These are phyloP conservation scores for Acleris literana DNA, from an alignment of 2,888 invertebrate genomes.

Conservation along the genomic window DNA sequence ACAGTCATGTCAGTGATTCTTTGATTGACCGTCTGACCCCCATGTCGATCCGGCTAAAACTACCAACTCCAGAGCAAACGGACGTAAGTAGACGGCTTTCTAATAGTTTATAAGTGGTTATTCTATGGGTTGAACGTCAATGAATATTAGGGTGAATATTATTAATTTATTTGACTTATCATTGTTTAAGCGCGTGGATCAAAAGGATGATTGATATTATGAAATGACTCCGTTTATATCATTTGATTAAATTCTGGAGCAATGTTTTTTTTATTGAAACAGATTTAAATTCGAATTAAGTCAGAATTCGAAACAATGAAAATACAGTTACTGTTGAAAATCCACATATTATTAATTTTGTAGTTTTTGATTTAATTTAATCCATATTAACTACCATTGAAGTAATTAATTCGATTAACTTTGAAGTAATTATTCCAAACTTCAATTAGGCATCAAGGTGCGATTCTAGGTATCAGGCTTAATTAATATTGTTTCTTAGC, in stretches of 20 bases:
- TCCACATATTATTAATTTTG: too few species aligned
- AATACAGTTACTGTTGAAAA: too few species aligned
- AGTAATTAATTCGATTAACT: constrained; percentile 23
- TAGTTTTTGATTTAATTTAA: neutral
- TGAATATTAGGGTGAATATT: constrained; percentile 41
- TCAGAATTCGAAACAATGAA: too few species aligned
- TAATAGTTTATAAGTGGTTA: neutral
- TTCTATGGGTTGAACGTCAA: neutral
- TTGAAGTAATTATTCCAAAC: constrained; percentile 16
- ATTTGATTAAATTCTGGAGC: too few species aligned
- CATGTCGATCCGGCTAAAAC: neutral
- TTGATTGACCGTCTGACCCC: constrained; percentile 14
- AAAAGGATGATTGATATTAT: constrained; percentile 42
- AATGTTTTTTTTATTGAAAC: too few species aligned
- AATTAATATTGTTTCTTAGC: constrained; percentile 10
- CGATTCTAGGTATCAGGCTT: constrained; percentile 9
- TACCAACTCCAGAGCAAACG: neutral
- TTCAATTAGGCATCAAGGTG: constrained; percentile 16
- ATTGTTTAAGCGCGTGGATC: constrained; percentile 48
- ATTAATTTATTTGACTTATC: constrained; percentile 60
- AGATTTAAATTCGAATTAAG: too few species aligned
- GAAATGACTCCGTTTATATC: too few species aligned
- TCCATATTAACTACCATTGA: neutral
- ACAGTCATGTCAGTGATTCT: constrained; percentile 2
- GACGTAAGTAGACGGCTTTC: neutral